Conservation (phyloP, 1,140 invertebrate genomes). For the Laupala kohalensis region DNA sequence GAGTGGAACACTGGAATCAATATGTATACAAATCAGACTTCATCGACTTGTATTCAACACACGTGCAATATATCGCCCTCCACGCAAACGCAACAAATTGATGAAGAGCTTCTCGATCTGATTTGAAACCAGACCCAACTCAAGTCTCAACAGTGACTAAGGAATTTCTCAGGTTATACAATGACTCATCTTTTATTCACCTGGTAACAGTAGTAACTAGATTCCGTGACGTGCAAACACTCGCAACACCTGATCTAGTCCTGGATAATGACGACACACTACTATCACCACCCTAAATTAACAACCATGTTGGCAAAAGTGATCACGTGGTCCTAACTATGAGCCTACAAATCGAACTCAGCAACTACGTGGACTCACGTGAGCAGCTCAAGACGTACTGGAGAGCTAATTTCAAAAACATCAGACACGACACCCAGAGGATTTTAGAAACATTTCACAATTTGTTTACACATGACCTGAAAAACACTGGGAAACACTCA, state of each 20-base stretch:
- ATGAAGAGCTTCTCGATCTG: background rate
- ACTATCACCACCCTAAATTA: background rate
- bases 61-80: background rate
- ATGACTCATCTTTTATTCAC: no score
- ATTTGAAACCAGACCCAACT: background rate
- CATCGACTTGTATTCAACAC: background rate
- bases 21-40: background rate
- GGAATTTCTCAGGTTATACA: no score
- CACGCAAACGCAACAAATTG: background rate
- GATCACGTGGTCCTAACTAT: background rate
- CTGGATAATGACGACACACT: background rate
- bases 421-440: background rate
- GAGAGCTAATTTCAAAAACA: background rate
- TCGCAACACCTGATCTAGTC: background rate
- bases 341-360: background rate
- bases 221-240: no score
- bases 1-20: background rate
- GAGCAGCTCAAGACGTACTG: background rate
- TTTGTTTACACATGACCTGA: background rate
- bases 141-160: background rate
- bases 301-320: background rate
- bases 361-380: background rate
- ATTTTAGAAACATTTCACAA: background rate
- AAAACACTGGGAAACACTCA: background rate
- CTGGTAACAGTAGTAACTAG: no score